Conservation (phyloP, 2,113 vertebrate genomes). For the Hylia prasina region DNA sequence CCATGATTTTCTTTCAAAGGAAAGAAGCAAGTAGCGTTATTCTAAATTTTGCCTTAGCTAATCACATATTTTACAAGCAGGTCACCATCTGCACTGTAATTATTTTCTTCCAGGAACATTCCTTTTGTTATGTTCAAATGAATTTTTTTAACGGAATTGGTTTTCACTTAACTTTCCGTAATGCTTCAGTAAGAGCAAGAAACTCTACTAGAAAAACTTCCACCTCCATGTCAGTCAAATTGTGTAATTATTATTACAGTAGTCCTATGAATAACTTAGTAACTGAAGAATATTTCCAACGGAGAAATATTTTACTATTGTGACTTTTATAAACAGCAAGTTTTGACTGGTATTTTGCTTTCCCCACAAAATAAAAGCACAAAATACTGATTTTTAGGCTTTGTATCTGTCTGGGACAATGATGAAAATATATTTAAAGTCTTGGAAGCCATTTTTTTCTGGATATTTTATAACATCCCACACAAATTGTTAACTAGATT, state of each 20-base stretch:
- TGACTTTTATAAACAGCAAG: not conserved
- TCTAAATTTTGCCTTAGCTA: not conserved
- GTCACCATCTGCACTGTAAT: not conserved
- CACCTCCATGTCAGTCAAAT: not conserved
- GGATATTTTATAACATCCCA: not conserved
- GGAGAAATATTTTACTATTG: not conserved
- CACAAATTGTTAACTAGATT: not conserved
- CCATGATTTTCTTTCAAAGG: not conserved
- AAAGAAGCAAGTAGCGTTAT: not conserved
- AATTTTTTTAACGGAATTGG: constrained; percentile 20
- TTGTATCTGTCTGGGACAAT: not conserved
- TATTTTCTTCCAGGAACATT: constrained; percentile 27
- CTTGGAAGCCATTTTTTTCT: not conserved
- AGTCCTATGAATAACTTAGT: not conserved
- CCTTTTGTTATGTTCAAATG: constrained; percentile 6
- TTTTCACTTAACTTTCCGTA: not conserved
- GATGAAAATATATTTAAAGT: not conserved
- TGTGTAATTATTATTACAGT: not conserved
- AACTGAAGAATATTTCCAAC: not conserved
- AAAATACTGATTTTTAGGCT: not conserved
- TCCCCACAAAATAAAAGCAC: not conserved
- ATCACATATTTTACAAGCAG: not conserved
- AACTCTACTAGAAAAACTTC: not conserved
- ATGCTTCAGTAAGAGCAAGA: not conserved
- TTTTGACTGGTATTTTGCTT: not conserved